A percentile compares a stretch with the other conserved stretches of the same genome.
These are phyloP conservation scores for Solenopsis fugax DNA, from an alignment of 1,140 invertebrate genomes.

Conservation along the genomic window DNA sequence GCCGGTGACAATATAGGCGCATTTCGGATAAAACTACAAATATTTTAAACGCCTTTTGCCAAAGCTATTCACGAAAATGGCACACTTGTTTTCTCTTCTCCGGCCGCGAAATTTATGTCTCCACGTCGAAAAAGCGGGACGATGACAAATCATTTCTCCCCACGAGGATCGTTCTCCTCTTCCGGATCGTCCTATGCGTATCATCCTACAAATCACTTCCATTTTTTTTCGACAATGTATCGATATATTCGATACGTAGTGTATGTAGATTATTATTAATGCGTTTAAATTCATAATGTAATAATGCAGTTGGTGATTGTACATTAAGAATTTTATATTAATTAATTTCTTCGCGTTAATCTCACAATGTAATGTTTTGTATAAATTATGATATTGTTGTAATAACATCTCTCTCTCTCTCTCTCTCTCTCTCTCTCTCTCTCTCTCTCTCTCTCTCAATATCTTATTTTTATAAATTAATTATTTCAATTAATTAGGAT, in stretches of 20 bases:
- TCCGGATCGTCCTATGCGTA: constrained; percentile 2
- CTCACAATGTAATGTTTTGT: not conserved
- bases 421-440: not conserved
- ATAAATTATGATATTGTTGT: not conserved
- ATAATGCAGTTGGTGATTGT: not conserved
- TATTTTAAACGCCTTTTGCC: constrained; percentile 43
- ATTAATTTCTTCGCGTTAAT: not conserved
- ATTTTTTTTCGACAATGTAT: constrained; percentile 16
- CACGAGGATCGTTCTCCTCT: not conserved
- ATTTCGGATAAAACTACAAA: constrained; percentile 5
- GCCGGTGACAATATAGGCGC: not conserved
- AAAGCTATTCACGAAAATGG: constrained; percentile 9
- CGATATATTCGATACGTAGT: no score
- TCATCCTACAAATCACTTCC: constrained; percentile 35
- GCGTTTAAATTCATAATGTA: not conserved
- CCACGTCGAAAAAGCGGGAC: constrained; percentile 55
- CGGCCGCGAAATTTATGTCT: constrained; percentile 48
- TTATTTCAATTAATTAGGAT: constrained; percentile 24
- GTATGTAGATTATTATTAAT: constrained; percentile 6
- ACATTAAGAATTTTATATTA: not conserved
- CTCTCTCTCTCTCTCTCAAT: not conserved
- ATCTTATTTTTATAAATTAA: constrained; percentile 1
- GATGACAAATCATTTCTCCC: constrained; percentile 62
- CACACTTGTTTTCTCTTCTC: constrained; percentile 26
- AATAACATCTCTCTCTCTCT: not conserved